Evolutionary conservation across 2,797 vertebrate species (phyloP).

Genomic region (Premnoplex brunnescens): DNA sequence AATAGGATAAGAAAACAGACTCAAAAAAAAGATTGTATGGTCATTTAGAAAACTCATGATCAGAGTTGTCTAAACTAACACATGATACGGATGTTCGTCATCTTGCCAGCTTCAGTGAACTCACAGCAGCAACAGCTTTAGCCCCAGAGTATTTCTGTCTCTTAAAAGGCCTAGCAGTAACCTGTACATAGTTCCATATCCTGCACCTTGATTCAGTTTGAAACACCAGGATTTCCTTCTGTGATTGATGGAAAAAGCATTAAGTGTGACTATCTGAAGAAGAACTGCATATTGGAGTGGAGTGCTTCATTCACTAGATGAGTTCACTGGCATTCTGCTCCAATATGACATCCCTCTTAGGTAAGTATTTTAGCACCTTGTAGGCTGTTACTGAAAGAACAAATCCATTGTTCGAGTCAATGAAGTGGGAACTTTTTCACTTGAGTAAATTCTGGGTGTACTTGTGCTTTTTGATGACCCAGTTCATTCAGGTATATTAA

Average conservation of each 20-base stretch:
- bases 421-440: background rate
- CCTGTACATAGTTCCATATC: background rate
- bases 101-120: background rate
- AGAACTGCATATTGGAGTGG: background rate
- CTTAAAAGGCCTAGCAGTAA: background rate
- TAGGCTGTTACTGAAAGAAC: background rate
- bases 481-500: background rate
- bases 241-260: background rate
- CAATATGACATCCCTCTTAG: background rate
- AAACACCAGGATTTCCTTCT: background rate
- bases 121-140: background rate
- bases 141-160: background rate
- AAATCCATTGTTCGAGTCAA: background rate
- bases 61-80: background rate
- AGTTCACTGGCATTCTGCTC: background rate
- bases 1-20: background rate
- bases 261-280: background rate
- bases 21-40: background rate
- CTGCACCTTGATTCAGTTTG: background rate
- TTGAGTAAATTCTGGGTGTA: background rate
- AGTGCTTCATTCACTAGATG: background rate
- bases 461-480: background rate
- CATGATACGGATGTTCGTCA: background rate
- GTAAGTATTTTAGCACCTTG: background rate
- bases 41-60: background rate